phyloP scores from a whole-genome alignment of 2,113 vertebrate genomes.

The Labeo catla region DNA sequence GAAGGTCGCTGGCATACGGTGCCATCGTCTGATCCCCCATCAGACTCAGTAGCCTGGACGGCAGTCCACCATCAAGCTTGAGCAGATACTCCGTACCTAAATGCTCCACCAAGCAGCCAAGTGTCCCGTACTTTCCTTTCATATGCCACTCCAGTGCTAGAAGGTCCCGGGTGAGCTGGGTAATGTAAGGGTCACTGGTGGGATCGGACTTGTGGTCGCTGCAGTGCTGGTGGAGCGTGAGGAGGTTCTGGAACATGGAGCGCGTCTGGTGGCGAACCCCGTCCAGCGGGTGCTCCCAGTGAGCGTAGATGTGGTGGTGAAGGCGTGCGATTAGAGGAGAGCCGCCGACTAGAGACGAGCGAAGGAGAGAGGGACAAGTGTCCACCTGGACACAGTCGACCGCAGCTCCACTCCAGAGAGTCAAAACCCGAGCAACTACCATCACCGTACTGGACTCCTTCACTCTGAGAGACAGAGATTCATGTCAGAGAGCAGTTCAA shows the following conservation, averaged over 20 bases:
- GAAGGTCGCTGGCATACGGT: constrained; percentile 88
- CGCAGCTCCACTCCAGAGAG: constrained; percentile 86
- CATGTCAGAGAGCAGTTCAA: constrained; percentile 12
- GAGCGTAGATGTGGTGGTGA: constrained; percentile 88
- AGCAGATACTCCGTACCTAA: constrained; percentile 83
- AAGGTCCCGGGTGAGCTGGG: constrained; percentile 76
- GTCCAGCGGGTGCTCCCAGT: constrained; percentile 96
- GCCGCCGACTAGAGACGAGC: constrained; percentile 75
- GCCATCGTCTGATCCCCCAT: constrained; percentile 93
- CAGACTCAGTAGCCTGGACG: constrained; percentile 80
- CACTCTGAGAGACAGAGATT: constrained; percentile 72
- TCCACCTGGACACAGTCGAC: constrained; percentile 76
- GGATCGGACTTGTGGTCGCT: constrained; percentile 46
- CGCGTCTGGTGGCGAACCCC: constrained; percentile 91
- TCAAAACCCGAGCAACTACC: constrained; percentile 85
- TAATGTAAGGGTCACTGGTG: constrained; percentile 78
- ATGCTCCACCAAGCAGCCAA: constrained; percentile 87
- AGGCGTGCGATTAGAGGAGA: constrained; percentile 74
- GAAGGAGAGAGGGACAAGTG: constrained; percentile 70
- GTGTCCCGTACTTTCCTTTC: constrained; percentile 89
- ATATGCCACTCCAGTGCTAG: constrained; percentile 91
- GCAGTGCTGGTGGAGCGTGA: constrained; percentile 80
- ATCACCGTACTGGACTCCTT: constrained; percentile 88
- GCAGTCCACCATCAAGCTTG: constrained; percentile 79
- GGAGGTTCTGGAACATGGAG: constrained; percentile 87